A percentile compares a stretch with the other conserved stretches of the same genome.
phyloP scores from a whole-genome alignment of 1,140 invertebrate genomes.

The Tachypleus tridentatus region DNA sequence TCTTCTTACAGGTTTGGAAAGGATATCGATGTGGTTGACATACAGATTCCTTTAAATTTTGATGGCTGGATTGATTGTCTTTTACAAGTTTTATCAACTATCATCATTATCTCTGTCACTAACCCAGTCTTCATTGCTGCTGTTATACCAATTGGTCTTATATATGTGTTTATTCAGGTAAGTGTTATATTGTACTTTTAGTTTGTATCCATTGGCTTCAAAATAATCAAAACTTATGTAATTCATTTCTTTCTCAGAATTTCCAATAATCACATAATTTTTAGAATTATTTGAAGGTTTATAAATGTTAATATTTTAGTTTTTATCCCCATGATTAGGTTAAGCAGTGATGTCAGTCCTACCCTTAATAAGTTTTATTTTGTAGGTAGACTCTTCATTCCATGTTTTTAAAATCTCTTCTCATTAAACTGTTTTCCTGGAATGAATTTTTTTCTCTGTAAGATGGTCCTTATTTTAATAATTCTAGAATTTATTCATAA shows the following conservation, averaged over 20 bases:
- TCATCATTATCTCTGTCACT: conserved; percentile 30
- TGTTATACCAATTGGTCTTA: conserved; percentile 30
- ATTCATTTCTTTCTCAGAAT: neutral
- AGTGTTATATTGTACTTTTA: conserved; percentile 2
- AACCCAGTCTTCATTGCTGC: conserved; percentile 31
- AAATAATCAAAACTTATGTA: conserved; percentile 4
- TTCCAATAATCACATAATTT: neutral
- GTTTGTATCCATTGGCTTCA: neutral
- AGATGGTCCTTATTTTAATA: no score
- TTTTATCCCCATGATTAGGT: no score
- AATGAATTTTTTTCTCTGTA: no score
- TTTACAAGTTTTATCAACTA: conserved; percentile 25
- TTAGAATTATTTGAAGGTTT: neutral
- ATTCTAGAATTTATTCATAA: no score
- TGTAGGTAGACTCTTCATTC: no score
- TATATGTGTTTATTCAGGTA: conserved; percentile 36
- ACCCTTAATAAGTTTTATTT: no score
- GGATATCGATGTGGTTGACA: conserved; percentile 31
- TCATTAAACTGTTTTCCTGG: no score
- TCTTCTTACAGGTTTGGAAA: conserved; percentile 17
- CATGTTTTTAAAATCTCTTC: no score
- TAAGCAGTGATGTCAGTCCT: no score
- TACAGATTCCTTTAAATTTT: conserved; percentile 29
- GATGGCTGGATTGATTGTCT: conserved; percentile 27
- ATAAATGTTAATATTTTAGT: neutral